Base-by-base conservation (phyloP, 2,797 vertebrate genomes). In the Lindbergichthys nudifrons region DNA sequence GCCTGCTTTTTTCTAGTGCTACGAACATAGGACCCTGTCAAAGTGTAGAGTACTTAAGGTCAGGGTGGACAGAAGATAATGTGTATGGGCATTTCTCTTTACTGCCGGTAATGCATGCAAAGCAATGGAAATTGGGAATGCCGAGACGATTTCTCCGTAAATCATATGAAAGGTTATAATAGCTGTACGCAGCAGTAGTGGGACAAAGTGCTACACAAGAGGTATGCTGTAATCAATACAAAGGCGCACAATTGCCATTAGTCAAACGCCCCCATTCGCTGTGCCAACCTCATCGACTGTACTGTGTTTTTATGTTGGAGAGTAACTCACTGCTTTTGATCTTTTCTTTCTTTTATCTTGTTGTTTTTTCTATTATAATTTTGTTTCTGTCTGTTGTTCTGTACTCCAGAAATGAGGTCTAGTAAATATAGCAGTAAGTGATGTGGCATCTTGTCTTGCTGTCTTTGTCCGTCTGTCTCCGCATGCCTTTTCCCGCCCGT, bases 341-440 rank as follows among this genome's bases (percentile, higher is more conserved):
- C 72, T 77, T 91, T 82, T 73, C 64, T 86, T 90, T 83, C 64
- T 69, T 61, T 61, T 67, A 13, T 61, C 71, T 81, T 70, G 62
- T 81, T 74, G 52, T 78, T 53, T 41, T 59, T 23, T 18, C 12
- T 26, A 8, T 70, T 19, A 64, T 70, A 77, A 1, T 61, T 78
- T 73, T 19, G 32, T 80, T 85, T 87, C 73, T 88, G 83, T 91
- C 81, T 88, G 85, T 89, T 75, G 81, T 94, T 92, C 32, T 36
- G 32, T 86, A 91, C 84, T 92, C 82, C 91, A 93, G 91, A 94
- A 91, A 93, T 94, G 83, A 92, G 86, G 83, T 93, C 88, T 94
- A 92, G 89, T 94, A 94, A 93, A 93, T 93, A 92, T 90, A 92
- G 88, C 92, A 92, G 90, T 94, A 94, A 92, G 92, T 92, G 87